These are phyloP conservation scores for Caenorhabditis sp. DNA, from an alignment of 2,888 invertebrate genomes.

Conservation along the genomic window DNA sequence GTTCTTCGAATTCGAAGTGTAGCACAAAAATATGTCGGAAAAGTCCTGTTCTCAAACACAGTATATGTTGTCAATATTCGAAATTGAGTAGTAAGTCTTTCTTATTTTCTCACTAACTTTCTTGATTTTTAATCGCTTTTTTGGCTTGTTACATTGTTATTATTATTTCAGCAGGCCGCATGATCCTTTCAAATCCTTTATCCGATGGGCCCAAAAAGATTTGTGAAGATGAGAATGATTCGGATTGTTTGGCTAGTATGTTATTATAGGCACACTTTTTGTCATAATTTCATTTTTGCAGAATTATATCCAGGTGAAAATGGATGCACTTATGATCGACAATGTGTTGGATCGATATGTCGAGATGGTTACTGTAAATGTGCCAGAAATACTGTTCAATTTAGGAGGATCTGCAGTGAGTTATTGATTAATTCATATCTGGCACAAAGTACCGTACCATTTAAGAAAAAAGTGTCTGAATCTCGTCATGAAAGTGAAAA, in stretches of 20 bases:
- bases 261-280: background rate
- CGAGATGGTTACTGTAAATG: conserved; percentile 55
- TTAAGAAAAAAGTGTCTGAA: too few species aligned
- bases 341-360: conserved; percentile 58
- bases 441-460: background rate
- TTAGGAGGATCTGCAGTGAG: conserved; percentile 47
- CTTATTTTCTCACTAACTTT: background rate
- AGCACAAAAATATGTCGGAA: conserved; percentile 49
- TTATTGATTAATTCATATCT: background rate
- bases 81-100: conserved; percentile 6
- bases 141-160: background rate
- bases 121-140: background rate
- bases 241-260: conserved; percentile 3
- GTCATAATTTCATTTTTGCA: conserved; percentile 10
- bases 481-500: too few species aligned
- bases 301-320: conserved; percentile 50
- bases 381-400: conserved; percentile 43
- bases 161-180: background rate
- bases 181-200: background rate
- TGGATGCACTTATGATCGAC: conserved; percentile 42
- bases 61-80: conserved; percentile 52
- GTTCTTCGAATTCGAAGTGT: conserved; percentile 48
- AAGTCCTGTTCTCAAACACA: conserved; percentile 49
- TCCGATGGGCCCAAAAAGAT: background rate
- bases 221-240: conserved; percentile 1